Evolutionary conservation across 2,113 vertebrate genomes (phyloP).

Genomic region (Odobenus rosmarus): DNA sequence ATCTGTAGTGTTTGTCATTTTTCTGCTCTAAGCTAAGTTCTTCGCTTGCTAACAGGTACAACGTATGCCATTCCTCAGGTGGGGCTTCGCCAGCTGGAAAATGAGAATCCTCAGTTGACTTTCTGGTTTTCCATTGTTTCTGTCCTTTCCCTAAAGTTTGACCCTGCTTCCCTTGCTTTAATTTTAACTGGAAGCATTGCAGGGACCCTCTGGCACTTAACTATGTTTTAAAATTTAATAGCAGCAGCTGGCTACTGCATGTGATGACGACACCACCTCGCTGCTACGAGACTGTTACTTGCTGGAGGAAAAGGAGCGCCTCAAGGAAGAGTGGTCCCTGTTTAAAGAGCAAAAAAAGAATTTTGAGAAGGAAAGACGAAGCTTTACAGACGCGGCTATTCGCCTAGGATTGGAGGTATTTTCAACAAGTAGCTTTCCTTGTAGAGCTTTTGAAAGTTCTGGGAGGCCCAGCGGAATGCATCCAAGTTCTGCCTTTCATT

Average conservation of each 20-base stretch:
- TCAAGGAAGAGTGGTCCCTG: conserved; percentile 96
- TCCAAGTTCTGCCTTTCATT: background rate
- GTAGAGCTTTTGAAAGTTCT: background rate
- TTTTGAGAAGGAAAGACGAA: conserved; percentile 95
- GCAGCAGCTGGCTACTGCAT: conserved; percentile 93
- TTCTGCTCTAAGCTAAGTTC: background rate
- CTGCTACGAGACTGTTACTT: conserved; percentile 95
- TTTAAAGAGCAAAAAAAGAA: conserved; percentile 97
- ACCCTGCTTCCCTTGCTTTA: background rate
- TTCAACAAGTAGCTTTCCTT: background rate
- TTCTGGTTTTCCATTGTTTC: background rate
- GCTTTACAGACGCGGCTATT: conserved; percentile 98
- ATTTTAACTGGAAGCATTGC: background rate
- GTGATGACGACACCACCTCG: conserved; percentile 94
- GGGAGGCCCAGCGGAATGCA: background rate
- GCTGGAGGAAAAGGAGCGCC: conserved; percentile 95
- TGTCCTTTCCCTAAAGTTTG: background rate
- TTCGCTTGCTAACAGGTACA: background rate
- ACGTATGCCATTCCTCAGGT: background rate
- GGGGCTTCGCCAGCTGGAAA: background rate
- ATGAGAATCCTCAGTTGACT: background rate
- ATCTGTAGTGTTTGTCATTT: background rate
- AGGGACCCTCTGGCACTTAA: conserved; percentile 30
- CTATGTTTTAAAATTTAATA: conserved; percentile 77
- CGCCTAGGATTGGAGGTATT: conserved; percentile 95